phyloP scores from a whole-genome alignment of 2,888 invertebrate species.

The Cynaeus angustus region DNA sequence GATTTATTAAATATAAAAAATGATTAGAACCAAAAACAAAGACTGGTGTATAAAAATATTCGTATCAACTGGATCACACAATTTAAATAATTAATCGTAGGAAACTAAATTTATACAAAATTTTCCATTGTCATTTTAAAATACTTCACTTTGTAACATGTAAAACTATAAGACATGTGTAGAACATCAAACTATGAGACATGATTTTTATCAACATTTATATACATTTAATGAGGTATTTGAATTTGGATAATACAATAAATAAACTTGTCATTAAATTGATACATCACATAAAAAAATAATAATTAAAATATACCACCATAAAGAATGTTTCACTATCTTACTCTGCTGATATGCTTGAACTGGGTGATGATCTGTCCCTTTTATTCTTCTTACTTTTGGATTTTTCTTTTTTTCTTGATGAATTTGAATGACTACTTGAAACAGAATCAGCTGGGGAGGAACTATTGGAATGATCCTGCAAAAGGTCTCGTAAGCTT shows the following conservation, averaged over 20 bases:
- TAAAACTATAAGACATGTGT: background rate
- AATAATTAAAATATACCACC: constrained; percentile 25
- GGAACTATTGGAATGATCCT: constrained; percentile 67
- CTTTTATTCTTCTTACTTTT: constrained; percentile 65
- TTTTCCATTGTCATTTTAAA: constrained; percentile 4
- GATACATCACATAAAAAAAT: constrained; percentile 19
- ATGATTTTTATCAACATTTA: constrained; percentile 17
- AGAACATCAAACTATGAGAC: background rate
- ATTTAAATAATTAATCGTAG: background rate
- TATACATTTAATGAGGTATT: constrained; percentile 41
- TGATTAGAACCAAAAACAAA: constrained; percentile 10
- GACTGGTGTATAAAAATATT: constrained; percentile 26
- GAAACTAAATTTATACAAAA: background rate
- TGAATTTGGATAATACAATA: constrained; percentile 34
- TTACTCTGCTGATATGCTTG: constrained; percentile 61
- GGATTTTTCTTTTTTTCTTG: constrained; percentile 64
- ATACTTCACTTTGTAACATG: background rate
- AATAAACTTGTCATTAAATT: constrained; percentile 35
- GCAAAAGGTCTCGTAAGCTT: constrained; percentile 65
- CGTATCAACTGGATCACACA: background rate
- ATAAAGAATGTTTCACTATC: constrained; percentile 11
- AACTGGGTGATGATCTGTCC: constrained; percentile 65
- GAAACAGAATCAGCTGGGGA: constrained; percentile 66
- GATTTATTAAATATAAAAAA: constrained; percentile 17
- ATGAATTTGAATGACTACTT: constrained; percentile 63